phyloP scores from a whole-genome alignment of 2,888 invertebrate species.

The Limnephilus auricula region DNA sequence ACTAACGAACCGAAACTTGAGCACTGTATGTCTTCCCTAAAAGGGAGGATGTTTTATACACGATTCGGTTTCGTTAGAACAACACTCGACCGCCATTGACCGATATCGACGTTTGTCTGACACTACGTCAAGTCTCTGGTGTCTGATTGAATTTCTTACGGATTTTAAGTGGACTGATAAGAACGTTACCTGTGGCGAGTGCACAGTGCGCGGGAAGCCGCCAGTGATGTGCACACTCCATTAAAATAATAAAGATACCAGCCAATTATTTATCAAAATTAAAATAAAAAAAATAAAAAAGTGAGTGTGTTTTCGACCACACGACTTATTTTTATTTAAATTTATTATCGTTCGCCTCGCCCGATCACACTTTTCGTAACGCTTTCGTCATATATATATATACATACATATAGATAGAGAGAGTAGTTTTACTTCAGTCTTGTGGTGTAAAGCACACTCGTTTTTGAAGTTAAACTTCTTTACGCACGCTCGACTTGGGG shows the following conservation, averaged over 20 bases:
- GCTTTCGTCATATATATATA: too few species aligned
- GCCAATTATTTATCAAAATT: too few species aligned
- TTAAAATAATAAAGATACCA: background rate
- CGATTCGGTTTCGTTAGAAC: background rate
- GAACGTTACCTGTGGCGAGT: background rate
- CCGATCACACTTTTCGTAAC: too few species aligned
- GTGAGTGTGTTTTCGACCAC: too few species aligned
- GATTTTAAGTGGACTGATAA: constrained; percentile 43
- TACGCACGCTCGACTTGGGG: too few species aligned
- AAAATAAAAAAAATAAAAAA: too few species aligned
- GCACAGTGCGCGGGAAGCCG: background rate
- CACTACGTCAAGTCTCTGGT: constrained; percentile 4
- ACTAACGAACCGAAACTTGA: background rate
- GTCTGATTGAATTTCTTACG: constrained; percentile 15
- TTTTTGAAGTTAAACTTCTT: too few species aligned
- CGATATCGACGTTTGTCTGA: constrained; percentile 10
- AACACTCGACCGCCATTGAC: constrained; percentile 22
- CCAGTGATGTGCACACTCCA: background rate
- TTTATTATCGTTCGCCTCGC: too few species aligned
- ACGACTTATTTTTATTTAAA: too few species aligned
- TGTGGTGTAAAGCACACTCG: too few species aligned
- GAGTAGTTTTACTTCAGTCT: too few species aligned
- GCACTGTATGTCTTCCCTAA: background rate
- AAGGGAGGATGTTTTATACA: background rate
- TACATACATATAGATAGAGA: too few species aligned